phyloP scores from a whole-genome alignment of 2,888 invertebrate species.

The Dorcus parallelipipedus region DNA sequence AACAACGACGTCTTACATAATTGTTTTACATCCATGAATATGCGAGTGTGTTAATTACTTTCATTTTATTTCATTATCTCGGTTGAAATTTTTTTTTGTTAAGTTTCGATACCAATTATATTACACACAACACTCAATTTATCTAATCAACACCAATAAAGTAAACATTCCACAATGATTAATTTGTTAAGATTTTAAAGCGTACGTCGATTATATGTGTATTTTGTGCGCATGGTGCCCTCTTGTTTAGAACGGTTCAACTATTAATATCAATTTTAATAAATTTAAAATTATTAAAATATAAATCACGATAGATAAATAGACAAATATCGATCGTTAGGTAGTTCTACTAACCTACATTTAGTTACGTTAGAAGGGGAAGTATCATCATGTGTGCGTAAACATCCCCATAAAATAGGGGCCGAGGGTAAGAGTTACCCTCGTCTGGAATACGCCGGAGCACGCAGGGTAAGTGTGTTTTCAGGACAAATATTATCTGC shows the following conservation, averaged over 20 bases:
- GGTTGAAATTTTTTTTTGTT: not conserved
- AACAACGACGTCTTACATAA: conserved; percentile 2
- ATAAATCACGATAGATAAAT: too few species aligned
- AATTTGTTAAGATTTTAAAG: not conserved
- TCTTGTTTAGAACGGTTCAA: too few species aligned
- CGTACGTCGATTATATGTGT: too few species aligned
- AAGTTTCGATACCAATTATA: not conserved
- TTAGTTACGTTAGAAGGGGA: conserved; percentile 14
- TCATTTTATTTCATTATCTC: not conserved
- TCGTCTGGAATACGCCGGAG: too few species aligned
- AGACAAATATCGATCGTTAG: conserved; percentile 2
- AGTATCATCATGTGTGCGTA: conserved; percentile 23
- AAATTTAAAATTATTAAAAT: too few species aligned
- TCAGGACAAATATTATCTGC: too few species aligned
- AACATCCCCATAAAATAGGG: conserved; percentile 15
- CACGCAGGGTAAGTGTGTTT: too few species aligned
- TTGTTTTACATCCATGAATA: conserved; percentile 8
- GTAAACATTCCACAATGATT: not conserved
- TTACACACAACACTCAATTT: not conserved
- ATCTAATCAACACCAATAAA: not conserved
- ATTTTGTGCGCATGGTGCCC: too few species aligned
- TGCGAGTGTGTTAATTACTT: conserved; percentile 1
- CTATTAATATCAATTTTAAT: too few species aligned
- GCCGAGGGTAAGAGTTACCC: too few species aligned
- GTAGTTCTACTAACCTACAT: conserved; percentile 22